Percentiles rank a stretch among this genome's conserved stretches.
Evolutionary conservation across 2,797 vertebrate genomes (phyloP).

Genomic region (Graptemys geographica): DNA sequence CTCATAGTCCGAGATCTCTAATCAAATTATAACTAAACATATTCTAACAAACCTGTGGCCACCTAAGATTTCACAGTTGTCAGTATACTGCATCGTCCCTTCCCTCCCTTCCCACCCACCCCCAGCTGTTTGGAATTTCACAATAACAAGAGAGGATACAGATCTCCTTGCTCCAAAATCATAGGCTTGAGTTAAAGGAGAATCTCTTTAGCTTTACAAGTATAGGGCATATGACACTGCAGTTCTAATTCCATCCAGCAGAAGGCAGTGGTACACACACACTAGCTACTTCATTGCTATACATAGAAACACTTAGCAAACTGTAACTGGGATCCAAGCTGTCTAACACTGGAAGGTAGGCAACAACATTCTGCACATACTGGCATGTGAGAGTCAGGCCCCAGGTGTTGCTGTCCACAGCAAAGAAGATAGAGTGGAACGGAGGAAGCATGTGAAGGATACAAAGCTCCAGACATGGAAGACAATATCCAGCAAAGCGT

Average conservation of each 20-base stretch:
- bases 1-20: not conserved
- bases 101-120: too few relatives aligned
- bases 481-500: not conserved
- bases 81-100: not conserved
- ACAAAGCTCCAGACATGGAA: conserved; percentile 7
- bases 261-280: fast-evolving
- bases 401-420: too few relatives aligned
- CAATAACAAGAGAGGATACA: not conserved
- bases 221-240: not conserved
- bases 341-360: not conserved
- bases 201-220: not conserved
- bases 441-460: not conserved
- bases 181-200: not conserved
- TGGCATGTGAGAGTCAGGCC: not conserved
- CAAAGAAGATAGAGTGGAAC: not conserved
- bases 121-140: not conserved
- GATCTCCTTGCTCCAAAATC: not conserved
- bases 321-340: not conserved
- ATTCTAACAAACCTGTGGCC: not conserved
- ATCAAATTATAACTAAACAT: not conserved
- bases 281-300: fast-evolving
- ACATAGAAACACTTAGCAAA: not conserved
- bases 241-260: not conserved
- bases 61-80: not conserved
- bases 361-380: not conserved